Conservation (phyloP, 2,113 vertebrate species). For the Phylloscopus trochiloides region DNA sequence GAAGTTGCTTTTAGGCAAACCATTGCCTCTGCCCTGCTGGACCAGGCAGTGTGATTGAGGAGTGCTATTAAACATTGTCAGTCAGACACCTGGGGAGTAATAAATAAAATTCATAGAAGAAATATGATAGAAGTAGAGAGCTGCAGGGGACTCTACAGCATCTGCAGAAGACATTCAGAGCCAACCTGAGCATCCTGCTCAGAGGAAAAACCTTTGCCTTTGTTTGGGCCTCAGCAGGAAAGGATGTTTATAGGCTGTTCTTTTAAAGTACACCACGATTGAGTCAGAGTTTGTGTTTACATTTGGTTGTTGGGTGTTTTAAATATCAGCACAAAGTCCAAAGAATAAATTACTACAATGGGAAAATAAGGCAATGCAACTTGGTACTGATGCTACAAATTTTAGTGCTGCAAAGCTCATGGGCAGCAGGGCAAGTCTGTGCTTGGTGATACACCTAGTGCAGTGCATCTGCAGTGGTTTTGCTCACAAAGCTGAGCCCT, state of each 20-base stretch:
- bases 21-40: background rate
- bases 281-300: constrained; percentile 14
- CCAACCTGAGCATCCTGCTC: background rate
- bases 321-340: background rate
- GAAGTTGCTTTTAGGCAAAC: background rate
- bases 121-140: background rate
- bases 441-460: background rate
- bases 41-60: background rate
- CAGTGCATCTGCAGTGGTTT: background rate
- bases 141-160: background rate
- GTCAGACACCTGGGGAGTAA: background rate
- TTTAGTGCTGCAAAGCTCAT: background rate
- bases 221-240: constrained; percentile 33
- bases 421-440: background rate
- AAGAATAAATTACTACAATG: background rate
- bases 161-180: background rate
- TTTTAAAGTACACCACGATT: background rate
- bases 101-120: background rate
- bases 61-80: background rate
- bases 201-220: background rate
- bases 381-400: accelerated
- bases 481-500: background rate
- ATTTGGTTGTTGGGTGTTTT: background rate
- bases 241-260: constrained; percentile 53
- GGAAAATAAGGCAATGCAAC: background rate